Evolutionary conservation across 2,797 vertebrate species (phyloP), one percentile per base, ranked within the genome.

Genomic region (Trachurus trachurus): DNA sequence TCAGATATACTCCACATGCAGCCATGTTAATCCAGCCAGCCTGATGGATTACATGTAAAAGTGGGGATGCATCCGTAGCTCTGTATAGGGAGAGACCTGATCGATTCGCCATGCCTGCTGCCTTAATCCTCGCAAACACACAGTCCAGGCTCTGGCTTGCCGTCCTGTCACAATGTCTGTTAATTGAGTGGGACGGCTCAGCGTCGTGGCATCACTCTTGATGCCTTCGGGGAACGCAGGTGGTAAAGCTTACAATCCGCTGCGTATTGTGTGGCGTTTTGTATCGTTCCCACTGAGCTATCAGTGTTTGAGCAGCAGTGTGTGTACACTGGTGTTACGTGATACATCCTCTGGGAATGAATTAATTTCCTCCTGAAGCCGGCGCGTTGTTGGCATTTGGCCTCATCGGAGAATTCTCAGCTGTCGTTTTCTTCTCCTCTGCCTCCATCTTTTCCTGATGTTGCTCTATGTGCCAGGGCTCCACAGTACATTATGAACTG

Each of bases 331-430:
- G 59, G 63, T 71, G 82, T 86, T 77, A 89, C 1, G 21, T n/a
- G 82, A 91, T 87, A 87, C 79, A 39, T 87, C 89, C 82, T 84
- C 74, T 29, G 87, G 90, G 86, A 87, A 77, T 71, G 10, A 82
- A 82, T 82, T 87, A 11, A 88, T 91, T 90, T 91, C 87, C 81
- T 85, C 79, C 64, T 66, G 65, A 89, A 88, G 60, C 69, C 64
- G 66, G 76, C 52, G 66, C 1, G 12, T 82, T 78, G 82, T 86
- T 88, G 80, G 72, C 88, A 76, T 77, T 64, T 77, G 83, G 78
- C 85, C 80, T 82, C 13, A 13, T 59, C 71, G 57, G 74, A 78
- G 67, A 81, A 81, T 71, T 79, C 80, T 86, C 87, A 88, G 87
- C 87, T 81, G 90, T 89, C 76, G 73, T 60, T 81, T 53, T 71